phyloP scores from a whole-genome alignment of 2,797 vertebrate genomes.

The Australoheros facetus region DNA sequence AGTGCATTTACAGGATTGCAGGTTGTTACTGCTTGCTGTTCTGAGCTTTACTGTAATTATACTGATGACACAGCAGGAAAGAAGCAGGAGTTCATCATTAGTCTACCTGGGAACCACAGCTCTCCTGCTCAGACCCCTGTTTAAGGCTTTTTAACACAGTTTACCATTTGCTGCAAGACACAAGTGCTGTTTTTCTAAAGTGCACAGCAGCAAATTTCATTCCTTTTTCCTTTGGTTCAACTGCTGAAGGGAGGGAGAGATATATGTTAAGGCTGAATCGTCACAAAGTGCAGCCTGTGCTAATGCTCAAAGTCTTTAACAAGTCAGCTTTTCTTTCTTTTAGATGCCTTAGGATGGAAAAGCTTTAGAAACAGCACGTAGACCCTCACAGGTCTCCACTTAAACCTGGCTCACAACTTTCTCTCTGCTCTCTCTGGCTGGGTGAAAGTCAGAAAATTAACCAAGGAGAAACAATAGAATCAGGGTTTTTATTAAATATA shows the following conservation, averaged over 20 bases:
- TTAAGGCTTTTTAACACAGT: slow-evolving; percentile 55
- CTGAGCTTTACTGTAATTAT: slow-evolving; percentile 64
- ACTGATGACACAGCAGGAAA: slow-evolving; percentile 54
- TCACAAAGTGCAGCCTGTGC: neutral
- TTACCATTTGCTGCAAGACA: slow-evolving; percentile 52
- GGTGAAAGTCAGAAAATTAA: rapidly evolving
- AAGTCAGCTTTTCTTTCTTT: neutral
- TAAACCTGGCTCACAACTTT: neutral
- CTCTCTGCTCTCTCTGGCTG: neutral
- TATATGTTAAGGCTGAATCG: neutral
- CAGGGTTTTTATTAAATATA: neutral
- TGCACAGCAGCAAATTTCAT: slow-evolving; percentile 4
- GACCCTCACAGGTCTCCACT: neutral
- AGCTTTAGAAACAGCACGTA: neutral
- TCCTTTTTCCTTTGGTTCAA: neutral
- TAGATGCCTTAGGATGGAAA: neutral
- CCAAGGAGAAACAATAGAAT: neutral
- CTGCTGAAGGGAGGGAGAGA: neutral
- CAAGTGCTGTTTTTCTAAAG: slow-evolving; percentile 49
- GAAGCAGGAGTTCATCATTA: slow-evolving; percentile 53
- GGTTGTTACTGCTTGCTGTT: slow-evolving; percentile 3
- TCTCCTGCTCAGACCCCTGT: slow-evolving; percentile 21
- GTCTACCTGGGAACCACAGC: slow-evolving; percentile 41
- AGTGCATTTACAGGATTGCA: slow-evolving; percentile 21
- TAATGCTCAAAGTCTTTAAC: neutral